phyloP scores from a whole-genome alignment of 2,797 vertebrate species.

The Oreochromis grahami region DNA sequence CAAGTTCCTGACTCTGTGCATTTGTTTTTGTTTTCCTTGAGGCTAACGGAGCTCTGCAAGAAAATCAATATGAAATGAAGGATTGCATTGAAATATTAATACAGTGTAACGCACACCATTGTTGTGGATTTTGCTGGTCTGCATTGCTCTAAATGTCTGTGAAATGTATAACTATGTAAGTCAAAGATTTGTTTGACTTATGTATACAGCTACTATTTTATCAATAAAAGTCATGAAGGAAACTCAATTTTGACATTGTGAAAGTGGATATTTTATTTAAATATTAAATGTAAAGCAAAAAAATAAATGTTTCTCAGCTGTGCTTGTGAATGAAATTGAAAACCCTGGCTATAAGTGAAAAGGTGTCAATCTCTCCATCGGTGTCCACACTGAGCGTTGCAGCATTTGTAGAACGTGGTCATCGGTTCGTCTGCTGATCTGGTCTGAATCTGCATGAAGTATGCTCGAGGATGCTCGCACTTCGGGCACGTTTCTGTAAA shows the following conservation, averaged over 20 bases:
- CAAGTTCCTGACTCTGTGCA: conserved; percentile 35
- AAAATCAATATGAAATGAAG: conserved; percentile 48
- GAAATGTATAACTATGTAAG: conserved; percentile 66
- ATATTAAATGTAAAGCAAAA: not conserved
- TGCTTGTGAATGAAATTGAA: not conserved
- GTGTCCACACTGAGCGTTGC: conserved; percentile 87
- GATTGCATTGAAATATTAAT: conserved; percentile 58
- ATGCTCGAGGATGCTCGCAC: conserved; percentile 92
- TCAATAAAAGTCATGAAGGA: conserved; percentile 73
- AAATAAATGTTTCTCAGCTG: not conserved
- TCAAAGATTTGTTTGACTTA: conserved; percentile 66
- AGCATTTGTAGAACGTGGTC: conserved; percentile 99
- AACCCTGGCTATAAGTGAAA: not conserved
- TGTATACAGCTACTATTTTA: conserved; percentile 79
- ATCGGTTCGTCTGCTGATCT: conserved; percentile 97
- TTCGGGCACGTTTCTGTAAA: conserved; percentile 90
- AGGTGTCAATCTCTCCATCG: conserved; percentile 88
- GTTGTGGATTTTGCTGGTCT: conserved; percentile 60
- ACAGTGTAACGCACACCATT: conserved; percentile 47
- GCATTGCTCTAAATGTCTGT: conserved; percentile 68
- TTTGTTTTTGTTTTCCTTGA: conserved; percentile 15
- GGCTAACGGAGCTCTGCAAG: conserved; percentile 47
- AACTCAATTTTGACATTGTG: conserved; percentile 1
- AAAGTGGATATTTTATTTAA: not conserved
- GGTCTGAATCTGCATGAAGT: conserved; percentile 99